Evolutionary conservation across 1,140 invertebrate species (phyloP), one percentile per base, ranked within the genome.

Genomic region (Theocolax elegans): DNA sequence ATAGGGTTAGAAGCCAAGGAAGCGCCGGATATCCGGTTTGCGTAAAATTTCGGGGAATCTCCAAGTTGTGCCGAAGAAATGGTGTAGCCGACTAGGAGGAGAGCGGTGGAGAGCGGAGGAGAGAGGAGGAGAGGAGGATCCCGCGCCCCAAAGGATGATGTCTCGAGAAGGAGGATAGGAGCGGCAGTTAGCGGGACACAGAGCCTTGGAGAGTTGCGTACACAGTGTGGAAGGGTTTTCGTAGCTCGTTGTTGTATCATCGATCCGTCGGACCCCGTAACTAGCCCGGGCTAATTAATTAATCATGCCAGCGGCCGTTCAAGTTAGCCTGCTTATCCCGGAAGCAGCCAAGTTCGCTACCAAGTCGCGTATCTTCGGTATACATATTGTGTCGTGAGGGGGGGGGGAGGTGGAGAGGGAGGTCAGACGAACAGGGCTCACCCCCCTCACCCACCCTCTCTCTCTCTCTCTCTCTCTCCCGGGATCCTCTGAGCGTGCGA

Each of bases 201-300:
- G n/a, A n/a, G n/a, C n/a, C n/a, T n/a, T n/a, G n/a, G 7, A 19
- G 40, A 46, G 58, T 60, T 44, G 58, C 44, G 38, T 46, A 19
- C 38, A 17, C 23, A 6, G 17, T 35, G 2, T 10, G 12, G 17
- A 13, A 40, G 9, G 0, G 53, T 10, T 40, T 56, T 56, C 23
- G 31, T 10, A 19, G 53, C 17, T 56, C 17, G 10, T 48, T 31
- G 54, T 35, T 48, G 65, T 75, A 77, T 79, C 71, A 77, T 79
- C 73, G 76, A 77, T 79, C 76, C 72, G 48, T 42, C 63, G 35
- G 65, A 72, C 72, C 73, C 74, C 74, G 76, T 80, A 83, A 83
- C 81, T 83, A 81, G 81, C 79, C 82, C 74, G 70, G 78, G 75
- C 82, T 85, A 86, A 85, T 84, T 86, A 85, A 86, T 86, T 86